Conservation (phyloP, 2,113 vertebrate genomes). For the Casuarius casuarius region DNA sequence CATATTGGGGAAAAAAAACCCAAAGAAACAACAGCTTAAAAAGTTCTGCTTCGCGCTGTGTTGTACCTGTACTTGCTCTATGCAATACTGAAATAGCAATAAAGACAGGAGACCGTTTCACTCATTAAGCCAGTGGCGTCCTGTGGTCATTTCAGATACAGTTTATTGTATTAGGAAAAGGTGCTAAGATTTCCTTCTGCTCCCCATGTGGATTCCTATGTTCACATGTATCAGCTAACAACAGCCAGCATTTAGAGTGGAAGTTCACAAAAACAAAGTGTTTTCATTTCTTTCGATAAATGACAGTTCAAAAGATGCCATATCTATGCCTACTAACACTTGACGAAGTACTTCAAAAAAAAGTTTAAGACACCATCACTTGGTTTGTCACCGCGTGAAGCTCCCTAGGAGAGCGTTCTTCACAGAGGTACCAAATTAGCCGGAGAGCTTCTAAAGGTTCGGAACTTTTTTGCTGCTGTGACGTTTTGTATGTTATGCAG, state of each 20-base stretch:
- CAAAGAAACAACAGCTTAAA: accelerated
- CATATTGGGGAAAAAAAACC: background rate
- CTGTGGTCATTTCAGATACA: background rate
- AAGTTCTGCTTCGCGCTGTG: background rate
- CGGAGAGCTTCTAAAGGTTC: background rate
- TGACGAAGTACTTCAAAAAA: background rate
- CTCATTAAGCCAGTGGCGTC: background rate
- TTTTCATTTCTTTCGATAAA: background rate
- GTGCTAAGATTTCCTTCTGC: background rate
- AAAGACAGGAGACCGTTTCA: background rate
- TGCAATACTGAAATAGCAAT: background rate
- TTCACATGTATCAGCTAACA: background rate
- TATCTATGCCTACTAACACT: background rate
- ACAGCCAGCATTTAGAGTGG: background rate
- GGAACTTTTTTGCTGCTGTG: conserved; percentile 8
- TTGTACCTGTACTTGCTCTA: background rate
- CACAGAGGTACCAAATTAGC: conserved; percentile 15
- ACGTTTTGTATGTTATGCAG: background rate
- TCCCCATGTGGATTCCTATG: background rate
- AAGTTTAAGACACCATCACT: background rate
- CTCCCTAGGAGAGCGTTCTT: background rate
- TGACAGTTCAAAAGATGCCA: conserved; percentile 25
- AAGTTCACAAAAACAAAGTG: background rate
- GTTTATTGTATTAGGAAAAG: background rate
- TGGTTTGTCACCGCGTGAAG: conserved; percentile 4